Evolutionary conservation across 2,797 vertebrate species (phyloP).

Genomic region (Poecilia picta): DNA sequence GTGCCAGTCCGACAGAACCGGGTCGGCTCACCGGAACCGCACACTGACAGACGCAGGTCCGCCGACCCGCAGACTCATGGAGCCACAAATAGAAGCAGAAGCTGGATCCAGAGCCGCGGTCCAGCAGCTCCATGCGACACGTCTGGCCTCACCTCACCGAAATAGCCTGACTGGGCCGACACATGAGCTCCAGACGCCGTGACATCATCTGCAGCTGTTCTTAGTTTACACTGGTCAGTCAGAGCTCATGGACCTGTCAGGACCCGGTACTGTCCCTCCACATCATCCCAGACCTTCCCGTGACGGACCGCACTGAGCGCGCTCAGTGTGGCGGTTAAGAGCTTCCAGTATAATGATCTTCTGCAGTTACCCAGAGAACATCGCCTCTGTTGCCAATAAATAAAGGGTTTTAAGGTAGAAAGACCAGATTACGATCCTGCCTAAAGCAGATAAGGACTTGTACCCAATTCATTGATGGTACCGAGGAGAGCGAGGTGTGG

Average conservation of each 20-base stretch:
- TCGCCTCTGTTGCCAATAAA: too few species aligned
- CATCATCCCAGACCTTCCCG: not conserved
- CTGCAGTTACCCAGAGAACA: too few species aligned
- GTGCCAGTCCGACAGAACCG: not conserved
- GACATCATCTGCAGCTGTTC: conserved; percentile 1
- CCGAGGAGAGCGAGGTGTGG: too few species aligned
- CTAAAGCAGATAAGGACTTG: too few species aligned
- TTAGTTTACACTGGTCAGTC: not conserved
- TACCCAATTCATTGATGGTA: too few species aligned
- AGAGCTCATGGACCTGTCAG: not conserved
- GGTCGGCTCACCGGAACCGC: not conserved
- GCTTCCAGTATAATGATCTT: too few species aligned
- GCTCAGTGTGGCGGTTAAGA: not conserved
- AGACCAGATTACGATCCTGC: too few species aligned
- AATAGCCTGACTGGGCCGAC: not conserved
- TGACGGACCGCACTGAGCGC: not conserved
- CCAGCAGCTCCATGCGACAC: not conserved
- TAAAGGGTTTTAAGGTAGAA: too few species aligned
- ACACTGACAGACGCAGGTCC: conserved; percentile 26
- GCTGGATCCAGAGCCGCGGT: not conserved
- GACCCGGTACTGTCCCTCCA: not conserved
- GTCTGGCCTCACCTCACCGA: not conserved
- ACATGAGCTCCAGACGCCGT: not conserved
- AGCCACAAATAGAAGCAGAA: conserved; percentile 50
- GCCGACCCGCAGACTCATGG: conserved; percentile 1